Conservation (phyloP, 2,797 vertebrate genomes). For the Lophius americanus region DNA sequence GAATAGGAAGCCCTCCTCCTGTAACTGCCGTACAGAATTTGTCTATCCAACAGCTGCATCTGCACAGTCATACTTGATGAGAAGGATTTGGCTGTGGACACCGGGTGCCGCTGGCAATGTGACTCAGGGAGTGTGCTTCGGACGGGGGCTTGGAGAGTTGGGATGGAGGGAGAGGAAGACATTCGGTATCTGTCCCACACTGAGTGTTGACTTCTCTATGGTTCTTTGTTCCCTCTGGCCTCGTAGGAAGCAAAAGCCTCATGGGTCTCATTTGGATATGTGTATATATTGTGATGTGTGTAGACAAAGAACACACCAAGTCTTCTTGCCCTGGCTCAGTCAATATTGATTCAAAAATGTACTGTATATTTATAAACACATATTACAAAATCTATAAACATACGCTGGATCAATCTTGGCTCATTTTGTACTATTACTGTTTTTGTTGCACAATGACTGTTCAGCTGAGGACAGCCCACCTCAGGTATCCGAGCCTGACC, state of each 20-base stretch:
- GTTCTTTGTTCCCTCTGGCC: constrained; percentile 73
- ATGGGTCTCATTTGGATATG: constrained; percentile 70
- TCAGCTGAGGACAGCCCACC: constrained; percentile 64
- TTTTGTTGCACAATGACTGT: constrained; percentile 22
- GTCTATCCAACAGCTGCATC: constrained; percentile 68
- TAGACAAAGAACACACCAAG: constrained; percentile 41
- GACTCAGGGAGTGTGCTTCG: constrained; percentile 50
- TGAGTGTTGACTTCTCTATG: constrained; percentile 69
- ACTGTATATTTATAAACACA: constrained; percentile 16
- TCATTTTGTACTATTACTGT: constrained; percentile 6
- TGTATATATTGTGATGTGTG: constrained; percentile 34
- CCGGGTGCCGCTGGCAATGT: constrained; percentile 50
- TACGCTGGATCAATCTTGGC: constrained; percentile 14
- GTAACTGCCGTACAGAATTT: constrained; percentile 52
- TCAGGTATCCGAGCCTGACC: constrained; percentile 55
- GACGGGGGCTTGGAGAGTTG: constrained; percentile 56
- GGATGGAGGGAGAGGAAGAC: constrained; percentile 57
- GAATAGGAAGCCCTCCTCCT: constrained; percentile 46
- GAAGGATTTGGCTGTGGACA: constrained; percentile 60
- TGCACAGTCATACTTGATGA: constrained; percentile 58
- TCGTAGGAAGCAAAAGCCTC: constrained; percentile 74
- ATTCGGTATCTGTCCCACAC: constrained; percentile 67
- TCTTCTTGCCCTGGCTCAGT: constrained; percentile 51
- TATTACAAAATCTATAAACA: constrained; percentile 18
- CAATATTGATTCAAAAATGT: constrained; percentile 32